Evolutionary conservation across 2,113 vertebrate species (phyloP), one percentile per base, ranked within the genome.

Genomic region (Phrynosoma platyrhinos): DNA sequence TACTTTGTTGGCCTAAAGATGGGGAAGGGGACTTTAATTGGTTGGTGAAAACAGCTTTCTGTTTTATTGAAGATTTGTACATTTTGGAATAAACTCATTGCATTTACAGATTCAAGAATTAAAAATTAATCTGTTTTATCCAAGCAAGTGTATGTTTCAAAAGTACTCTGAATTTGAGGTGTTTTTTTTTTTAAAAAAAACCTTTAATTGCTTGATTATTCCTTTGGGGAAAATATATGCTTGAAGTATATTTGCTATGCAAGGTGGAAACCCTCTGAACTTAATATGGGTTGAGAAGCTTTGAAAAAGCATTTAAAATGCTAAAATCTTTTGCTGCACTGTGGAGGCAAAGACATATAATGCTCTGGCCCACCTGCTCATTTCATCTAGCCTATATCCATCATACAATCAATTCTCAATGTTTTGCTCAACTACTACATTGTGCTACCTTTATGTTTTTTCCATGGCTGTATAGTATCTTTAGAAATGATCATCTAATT

Each of bases 1-100:
- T 89, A 90, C 68, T 40, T 91, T 47, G 4, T 47, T 47, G 47
- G 7, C 4, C 7, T 84, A 55, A 66, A 69, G 80, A 53, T 82
- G 89, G 89, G 32, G 79, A 90, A 72, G 47, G 20, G 25, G 62
- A 85, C 88, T 91, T 90, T 91, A 71, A 92, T 87, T 75, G 20
- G 20, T 87, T 32, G 91, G 47, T 47, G 47, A 47, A 66, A 87
- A 64, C 90, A 92, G 90, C 72, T 94, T 40, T 79, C 71, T 74
- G 87, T 66, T 80, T 91, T 88, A 87, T 92, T 79, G 52, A 13
- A 10, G 55, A 64, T 36, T 32, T 21, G 40, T 42, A 6, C 36
- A 85, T 76, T 76, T 85, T 85, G 81, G 47, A 90, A 85, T 62
- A 32, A 88, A 87, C 13, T 0, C 81, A 52, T 64, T 90, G 86